These are phyloP conservation scores for Patiria pectinifera DNA, from an alignment of 53 echinoderm and acorn worm genomes.

Conservation along the genomic window DNA sequence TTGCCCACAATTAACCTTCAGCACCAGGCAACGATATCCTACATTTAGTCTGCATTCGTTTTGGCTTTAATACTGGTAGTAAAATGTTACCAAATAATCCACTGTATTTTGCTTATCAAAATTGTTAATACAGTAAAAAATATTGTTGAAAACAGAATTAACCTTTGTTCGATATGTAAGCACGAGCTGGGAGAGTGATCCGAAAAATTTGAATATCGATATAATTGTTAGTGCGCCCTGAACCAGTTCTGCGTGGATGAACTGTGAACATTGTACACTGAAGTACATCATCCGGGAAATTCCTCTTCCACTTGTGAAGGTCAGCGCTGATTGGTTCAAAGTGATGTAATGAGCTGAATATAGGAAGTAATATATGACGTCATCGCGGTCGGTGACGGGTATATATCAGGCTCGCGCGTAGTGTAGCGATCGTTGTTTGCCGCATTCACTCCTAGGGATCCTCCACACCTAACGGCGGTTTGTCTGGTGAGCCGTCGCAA, in stretches of 20 bases:
- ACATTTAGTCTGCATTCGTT: not conserved
- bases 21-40: not conserved
- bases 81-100: not conserved
- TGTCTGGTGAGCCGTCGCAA: constrained; percentile 65
- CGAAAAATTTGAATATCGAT: not conserved
- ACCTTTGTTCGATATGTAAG: not conserved
- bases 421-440: constrained; percentile 3
- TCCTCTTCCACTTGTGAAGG: not conserved
- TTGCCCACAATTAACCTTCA: not conserved
- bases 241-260: not conserved
- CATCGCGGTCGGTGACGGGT: constrained; percentile 33
- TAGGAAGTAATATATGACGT: constrained; percentile 47
- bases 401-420: constrained; percentile 24
- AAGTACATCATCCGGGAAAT: not conserved
- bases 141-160: not conserved
- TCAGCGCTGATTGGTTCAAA: constrained; percentile 52
- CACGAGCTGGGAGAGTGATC: constrained; percentile 41
- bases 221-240: not conserved
- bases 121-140: not conserved
- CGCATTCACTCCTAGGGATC: constrained; percentile 49
- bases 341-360: constrained; percentile 59
- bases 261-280: constrained; percentile 35
- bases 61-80: not conserved
- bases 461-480: constrained; percentile 65
- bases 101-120: not conserved